A percentile compares a stretch with the other conserved stretches of the same genome.
These are phyloP conservation scores for Pangasius mekongensis DNA, from an alignment of 2,797 vertebrate species.

Conservation along the genomic window DNA sequence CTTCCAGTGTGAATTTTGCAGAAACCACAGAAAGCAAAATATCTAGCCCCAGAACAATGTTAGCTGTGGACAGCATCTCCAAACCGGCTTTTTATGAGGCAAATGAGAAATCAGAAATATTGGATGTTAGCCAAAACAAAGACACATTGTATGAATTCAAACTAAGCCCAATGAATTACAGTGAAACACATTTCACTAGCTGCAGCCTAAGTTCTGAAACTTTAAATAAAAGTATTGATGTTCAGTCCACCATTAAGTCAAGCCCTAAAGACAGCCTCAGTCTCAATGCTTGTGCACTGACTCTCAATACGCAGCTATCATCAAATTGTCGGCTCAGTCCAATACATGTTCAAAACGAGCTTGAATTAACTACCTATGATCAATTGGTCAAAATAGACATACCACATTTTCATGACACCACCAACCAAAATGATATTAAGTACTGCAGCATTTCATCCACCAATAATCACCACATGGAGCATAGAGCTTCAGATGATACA, in stretches of 20 bases:
- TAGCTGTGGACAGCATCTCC: conserved; percentile 44
- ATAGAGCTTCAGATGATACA: conserved; percentile 42
- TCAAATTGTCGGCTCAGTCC: conserved; percentile 61
- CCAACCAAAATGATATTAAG: conserved; percentile 54
- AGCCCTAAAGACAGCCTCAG: conserved; percentile 63
- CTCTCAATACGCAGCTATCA: conserved; percentile 63
- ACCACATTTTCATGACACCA: conserved; percentile 50
- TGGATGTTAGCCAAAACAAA: conserved; percentile 59
- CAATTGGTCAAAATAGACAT: conserved; percentile 61
- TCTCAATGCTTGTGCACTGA: conserved; percentile 63
- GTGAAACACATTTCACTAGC: conserved; percentile 68
- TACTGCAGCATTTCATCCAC: conserved; percentile 59
- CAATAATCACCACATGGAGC: conserved; percentile 58
- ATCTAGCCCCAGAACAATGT: conserved; percentile 59
- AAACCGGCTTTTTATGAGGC: conserved; percentile 51
- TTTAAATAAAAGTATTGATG: conserved; percentile 65
- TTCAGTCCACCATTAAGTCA: conserved; percentile 60
- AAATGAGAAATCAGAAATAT: conserved; percentile 58
- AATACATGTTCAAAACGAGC: conserved; percentile 52
- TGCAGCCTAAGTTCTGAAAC: conserved; percentile 72
- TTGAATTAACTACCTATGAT: conserved; percentile 56
- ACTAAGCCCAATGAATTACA: conserved; percentile 76
- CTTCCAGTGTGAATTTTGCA: conserved; percentile 63
- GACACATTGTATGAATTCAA: conserved; percentile 71
- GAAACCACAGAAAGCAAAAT: conserved; percentile 65